Conservation (phyloP, 1,140 invertebrate species). For the Hyles euphorbiae region DNA sequence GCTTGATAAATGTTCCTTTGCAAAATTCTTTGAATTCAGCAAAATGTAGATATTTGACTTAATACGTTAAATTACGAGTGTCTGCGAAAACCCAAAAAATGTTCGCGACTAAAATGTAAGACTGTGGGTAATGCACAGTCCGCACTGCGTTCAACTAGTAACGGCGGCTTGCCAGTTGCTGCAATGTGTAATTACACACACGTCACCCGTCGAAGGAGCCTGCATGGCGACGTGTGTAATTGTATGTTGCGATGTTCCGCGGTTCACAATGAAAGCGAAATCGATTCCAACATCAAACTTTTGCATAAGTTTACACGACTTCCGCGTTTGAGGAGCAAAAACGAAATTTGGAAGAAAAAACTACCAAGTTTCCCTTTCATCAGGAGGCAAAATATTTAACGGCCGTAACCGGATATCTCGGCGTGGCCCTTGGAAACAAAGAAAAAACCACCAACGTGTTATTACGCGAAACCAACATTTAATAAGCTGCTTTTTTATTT, state of each 20-base stretch:
- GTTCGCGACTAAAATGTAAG: not conserved
- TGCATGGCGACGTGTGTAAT: conserved; percentile 42
- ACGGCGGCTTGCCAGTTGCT: too few species aligned
- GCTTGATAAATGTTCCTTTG: conserved; percentile 72
- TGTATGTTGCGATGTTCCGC: conserved; percentile 51
- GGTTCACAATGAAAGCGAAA: conserved; percentile 62
- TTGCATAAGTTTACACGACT: conserved; percentile 68
- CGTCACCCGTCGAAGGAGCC: too few species aligned
- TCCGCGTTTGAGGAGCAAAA: conserved; percentile 67
- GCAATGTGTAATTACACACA: too few species aligned
- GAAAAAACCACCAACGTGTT: conserved; percentile 71
- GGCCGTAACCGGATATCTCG: conserved; percentile 71
- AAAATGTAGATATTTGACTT: conserved; percentile 68
- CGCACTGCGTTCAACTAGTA: too few species aligned
- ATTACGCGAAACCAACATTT: conserved; percentile 74
- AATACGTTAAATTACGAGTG: conserved; percentile 53
- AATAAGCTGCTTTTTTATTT: conserved; percentile 73
- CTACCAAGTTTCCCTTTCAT: conserved; percentile 71
- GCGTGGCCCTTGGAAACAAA: conserved; percentile 65
- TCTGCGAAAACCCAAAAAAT: too few species aligned
- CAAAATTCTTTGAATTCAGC: conserved; percentile 63
- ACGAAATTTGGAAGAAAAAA: conserved; percentile 63
- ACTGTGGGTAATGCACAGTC: conserved; percentile 21
- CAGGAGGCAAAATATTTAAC: conserved; percentile 71
- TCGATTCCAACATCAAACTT: conserved; percentile 61